phyloP scores from a whole-genome alignment of 2,888 invertebrate genomes.

The Synergus gifuensis region DNA sequence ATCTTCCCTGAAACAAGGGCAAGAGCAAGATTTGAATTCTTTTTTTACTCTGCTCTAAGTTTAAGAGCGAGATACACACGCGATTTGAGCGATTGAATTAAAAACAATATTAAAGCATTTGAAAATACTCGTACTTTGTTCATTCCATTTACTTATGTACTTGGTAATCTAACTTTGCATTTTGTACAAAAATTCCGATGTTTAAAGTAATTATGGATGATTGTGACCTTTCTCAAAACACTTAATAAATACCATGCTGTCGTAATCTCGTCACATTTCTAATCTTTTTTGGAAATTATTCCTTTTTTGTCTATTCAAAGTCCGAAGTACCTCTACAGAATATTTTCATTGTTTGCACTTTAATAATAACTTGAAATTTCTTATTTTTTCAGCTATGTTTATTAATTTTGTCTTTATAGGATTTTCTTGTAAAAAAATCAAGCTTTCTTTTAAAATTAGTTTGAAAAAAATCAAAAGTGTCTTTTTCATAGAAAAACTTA shows the following conservation, averaged over 20 bases:
- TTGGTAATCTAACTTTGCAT: slow-evolving; percentile 59
- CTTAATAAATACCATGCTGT: slow-evolving; percentile 61
- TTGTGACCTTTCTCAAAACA: slow-evolving; percentile 50
- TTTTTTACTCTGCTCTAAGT: slow-evolving; percentile 7
- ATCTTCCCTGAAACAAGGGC: slow-evolving; percentile 46
- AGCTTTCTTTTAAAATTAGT: too few species aligned
- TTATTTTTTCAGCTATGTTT: too few species aligned
- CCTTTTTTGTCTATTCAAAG: neutral
- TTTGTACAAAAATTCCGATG: slow-evolving; percentile 62
- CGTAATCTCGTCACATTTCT: slow-evolving; percentile 31
- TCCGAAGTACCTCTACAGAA: too few species aligned
- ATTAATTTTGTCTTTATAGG: too few species aligned
- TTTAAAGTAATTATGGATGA: slow-evolving; percentile 47
- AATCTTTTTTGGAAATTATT: neutral
- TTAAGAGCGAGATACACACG: neutral
- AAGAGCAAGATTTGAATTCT: slow-evolving; percentile 14
- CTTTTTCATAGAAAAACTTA: too few species aligned
- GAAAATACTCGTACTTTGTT: slow-evolving; percentile 64
- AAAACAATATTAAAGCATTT: slow-evolving; percentile 65
- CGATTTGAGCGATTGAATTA: slow-evolving; percentile 69
- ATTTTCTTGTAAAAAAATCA: too few species aligned
- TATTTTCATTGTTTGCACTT: too few species aligned
- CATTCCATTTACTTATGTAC: slow-evolving; percentile 65
- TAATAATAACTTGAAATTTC: too few species aligned
- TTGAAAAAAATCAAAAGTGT: too few species aligned